Conservation (phyloP, 64 coral and sea anemone genomes). For the Anthopleura sola region DNA sequence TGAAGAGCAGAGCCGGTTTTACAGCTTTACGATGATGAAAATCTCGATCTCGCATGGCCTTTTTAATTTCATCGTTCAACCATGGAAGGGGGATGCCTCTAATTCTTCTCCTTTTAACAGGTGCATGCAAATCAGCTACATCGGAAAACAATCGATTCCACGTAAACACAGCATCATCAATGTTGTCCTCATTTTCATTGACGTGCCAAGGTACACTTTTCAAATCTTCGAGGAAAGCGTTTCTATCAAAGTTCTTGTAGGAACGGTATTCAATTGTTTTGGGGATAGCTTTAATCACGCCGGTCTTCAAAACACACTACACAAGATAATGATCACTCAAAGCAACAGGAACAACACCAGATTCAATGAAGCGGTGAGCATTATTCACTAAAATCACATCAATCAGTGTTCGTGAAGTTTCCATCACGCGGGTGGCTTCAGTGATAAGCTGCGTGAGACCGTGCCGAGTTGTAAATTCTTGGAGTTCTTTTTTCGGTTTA, state of each 20-base stretch:
- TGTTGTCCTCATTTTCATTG: conserved; percentile 31
- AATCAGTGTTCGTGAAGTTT: conserved; percentile 31
- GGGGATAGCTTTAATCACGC: conserved; percentile 22
- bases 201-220: conserved; percentile 30
- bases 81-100: conserved; percentile 1
- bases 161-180: conserved; percentile 36
- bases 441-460: conserved; percentile 37
- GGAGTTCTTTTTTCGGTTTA: conserved; percentile 41
- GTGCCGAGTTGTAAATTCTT: not conserved
- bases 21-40: conserved; percentile 35
- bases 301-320: conserved; percentile 36
- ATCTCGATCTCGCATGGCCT: conserved; percentile 39
- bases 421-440: conserved; percentile 24
- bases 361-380: conserved; percentile 6
- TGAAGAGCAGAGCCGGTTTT: conserved; percentile 22
- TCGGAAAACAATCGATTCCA: conserved; percentile 32
- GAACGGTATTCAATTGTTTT: conserved; percentile 29
- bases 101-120: conserved; percentile 15
- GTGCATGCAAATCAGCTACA: conserved; percentile 25
- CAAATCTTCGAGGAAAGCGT: conserved; percentile 25
- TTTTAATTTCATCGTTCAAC: conserved; percentile 5
- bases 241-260: conserved; percentile 47
- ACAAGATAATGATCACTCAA: conserved; percentile 37
- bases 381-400: conserved; percentile 28
- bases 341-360: conserved; percentile 35